Conservation (phyloP, 2,888 invertebrate genomes). For the Chaetoderma sp. region DNA sequence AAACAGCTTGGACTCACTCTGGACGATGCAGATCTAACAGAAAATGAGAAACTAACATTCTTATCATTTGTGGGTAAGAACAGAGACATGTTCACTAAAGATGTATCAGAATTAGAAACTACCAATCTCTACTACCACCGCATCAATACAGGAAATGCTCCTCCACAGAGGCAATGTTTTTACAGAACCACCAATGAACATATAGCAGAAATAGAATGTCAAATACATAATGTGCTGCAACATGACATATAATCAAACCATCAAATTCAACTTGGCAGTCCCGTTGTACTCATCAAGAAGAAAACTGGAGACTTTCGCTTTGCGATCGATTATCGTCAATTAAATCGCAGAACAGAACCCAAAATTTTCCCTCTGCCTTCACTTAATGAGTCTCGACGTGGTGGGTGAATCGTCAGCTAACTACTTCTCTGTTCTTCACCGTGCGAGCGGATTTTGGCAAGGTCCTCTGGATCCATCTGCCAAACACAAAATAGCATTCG, state of each 20-base stretch:
- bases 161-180: not conserved
- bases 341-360: conserved; percentile 16
- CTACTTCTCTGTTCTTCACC: conserved; percentile 16
- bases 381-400: conserved; percentile 23
- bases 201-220: conserved; percentile 3
- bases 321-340: conserved; percentile 11
- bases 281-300: conserved; percentile 4
- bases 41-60: not conserved
- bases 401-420: conserved; percentile 21
- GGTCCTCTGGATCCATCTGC: not conserved
- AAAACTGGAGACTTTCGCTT: conserved; percentile 5
- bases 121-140: not conserved
- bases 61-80: not conserved
- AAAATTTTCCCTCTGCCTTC: conserved; percentile 19
- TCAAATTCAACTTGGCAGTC: conserved; percentile 5
- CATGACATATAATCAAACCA: conserved; percentile 6
- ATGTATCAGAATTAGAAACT: conserved; percentile 4
- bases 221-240: conserved; percentile 8
- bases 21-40: not conserved
- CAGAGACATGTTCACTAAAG: conserved; percentile 9
- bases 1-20: not conserved
- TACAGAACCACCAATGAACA: not conserved
- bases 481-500: conserved; percentile 4
- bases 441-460: conserved; percentile 13
- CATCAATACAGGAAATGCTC: not conserved